A percentile compares a stretch with the other conserved stretches of the same genome.
phyloP scores from a whole-genome alignment of 2,797 vertebrate species.

The Mustela erminea region DNA sequence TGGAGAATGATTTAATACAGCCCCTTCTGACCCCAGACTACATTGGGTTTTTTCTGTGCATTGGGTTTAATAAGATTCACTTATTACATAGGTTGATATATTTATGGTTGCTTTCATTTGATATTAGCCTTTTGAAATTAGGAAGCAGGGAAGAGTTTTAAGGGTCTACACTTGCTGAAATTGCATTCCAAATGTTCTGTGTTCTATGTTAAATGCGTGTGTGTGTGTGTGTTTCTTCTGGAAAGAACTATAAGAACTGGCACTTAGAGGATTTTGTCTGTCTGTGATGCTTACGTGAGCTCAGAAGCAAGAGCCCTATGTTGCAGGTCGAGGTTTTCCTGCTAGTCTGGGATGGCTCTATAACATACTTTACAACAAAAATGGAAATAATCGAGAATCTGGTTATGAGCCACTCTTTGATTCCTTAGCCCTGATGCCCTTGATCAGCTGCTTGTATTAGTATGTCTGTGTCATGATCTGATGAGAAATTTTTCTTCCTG shows the following conservation, averaged over 20 bases:
- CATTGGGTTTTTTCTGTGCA: not conserved
- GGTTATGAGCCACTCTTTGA: not conserved
- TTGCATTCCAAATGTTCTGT: not conserved
- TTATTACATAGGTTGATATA: not conserved
- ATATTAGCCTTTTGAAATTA: not conserved
- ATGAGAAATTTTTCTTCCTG: not conserved
- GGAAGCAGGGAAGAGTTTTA: not conserved
- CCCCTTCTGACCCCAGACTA: not conserved
- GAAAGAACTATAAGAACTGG: not conserved
- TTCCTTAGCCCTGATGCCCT: not conserved
- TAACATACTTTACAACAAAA: not conserved
- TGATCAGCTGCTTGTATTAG: not conserved
- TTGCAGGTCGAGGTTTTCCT: not conserved
- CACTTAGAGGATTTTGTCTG: not conserved
- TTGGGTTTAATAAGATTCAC: not conserved
- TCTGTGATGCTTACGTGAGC: not conserved
- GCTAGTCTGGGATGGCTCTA: not conserved
- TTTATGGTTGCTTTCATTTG: not conserved
- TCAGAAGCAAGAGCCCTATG: not conserved
- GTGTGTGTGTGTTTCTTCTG: not conserved
- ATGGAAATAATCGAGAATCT: not conserved
- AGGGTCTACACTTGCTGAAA: not conserved
- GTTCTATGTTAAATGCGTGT: not conserved
- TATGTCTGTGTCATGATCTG: not conserved
- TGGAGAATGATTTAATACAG: not conserved